Evolutionary conservation across 1,140 invertebrate genomes (phyloP).

Genomic region (Formica exsecta): DNA sequence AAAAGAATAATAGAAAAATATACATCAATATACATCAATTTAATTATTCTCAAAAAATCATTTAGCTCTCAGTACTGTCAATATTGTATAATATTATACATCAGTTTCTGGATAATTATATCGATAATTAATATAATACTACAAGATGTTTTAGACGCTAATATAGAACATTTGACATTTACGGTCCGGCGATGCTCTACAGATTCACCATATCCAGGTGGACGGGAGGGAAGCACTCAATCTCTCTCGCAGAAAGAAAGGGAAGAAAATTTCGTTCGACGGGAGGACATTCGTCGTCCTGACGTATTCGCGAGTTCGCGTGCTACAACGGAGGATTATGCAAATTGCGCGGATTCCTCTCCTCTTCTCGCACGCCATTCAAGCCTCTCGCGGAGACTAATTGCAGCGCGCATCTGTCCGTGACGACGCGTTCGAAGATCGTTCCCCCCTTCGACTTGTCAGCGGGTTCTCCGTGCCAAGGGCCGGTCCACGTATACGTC

Average conservation of each 20-base stretch:
- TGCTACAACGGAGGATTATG: conserved; percentile 55
- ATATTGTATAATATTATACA: too few relatives aligned
- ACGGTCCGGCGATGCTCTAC: not conserved
- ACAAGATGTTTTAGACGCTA: not conserved
- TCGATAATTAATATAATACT: too few relatives aligned
- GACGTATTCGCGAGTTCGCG: conserved; percentile 45
- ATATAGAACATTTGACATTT: not conserved
- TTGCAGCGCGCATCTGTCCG: conserved; percentile 48
- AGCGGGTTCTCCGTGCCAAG: conserved; percentile 18
- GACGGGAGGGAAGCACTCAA: conserved; percentile 6
- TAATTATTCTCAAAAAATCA: too few relatives aligned
- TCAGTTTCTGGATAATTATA: too few relatives aligned
- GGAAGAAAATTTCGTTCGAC: conserved; percentile 23
- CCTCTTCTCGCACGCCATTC: conserved; percentile 36
- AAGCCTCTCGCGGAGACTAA: conserved; percentile 53
- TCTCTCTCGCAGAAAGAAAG: not conserved
- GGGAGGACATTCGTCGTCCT: conserved; percentile 47
- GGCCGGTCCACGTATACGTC: conserved; percentile 7
- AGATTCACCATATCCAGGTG: not conserved
- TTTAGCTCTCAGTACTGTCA: too few relatives aligned
- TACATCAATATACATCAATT: too few relatives aligned
- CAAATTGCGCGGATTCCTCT: conserved; percentile 59
- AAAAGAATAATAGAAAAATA: too few relatives aligned
- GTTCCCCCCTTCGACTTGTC: conserved; percentile 48
- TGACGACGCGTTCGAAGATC: conserved; percentile 15